Percentiles rank a stretch among this genome's conserved stretches.
Evolutionary conservation across 2,888 invertebrate species (phyloP).

Genomic region (Scaptomyza reducta): DNA sequence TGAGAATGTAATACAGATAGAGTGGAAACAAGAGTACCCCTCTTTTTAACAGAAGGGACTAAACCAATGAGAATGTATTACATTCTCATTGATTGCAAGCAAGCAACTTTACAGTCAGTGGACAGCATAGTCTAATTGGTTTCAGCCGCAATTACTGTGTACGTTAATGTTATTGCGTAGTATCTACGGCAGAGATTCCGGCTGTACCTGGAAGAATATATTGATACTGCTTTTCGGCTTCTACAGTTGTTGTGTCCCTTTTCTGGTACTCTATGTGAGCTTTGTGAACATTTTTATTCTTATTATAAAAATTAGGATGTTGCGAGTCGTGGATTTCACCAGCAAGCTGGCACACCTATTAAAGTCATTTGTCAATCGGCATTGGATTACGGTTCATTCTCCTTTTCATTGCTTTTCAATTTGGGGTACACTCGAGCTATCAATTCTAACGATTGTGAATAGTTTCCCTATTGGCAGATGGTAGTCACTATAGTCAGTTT

Average conservation of each 20-base stretch:
- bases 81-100: no score
- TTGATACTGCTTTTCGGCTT: conserved; percentile 23
- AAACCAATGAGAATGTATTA: no score
- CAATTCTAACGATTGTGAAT: conserved; percentile 27
- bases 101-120: no score
- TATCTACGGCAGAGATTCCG: neutral
- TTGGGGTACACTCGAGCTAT: conserved; percentile 66
- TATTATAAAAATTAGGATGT: conserved; percentile 20
- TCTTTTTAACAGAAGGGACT: no score
- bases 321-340: conserved; percentile 63
- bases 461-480: conserved; percentile 64
- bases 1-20: no score
- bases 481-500: conserved; percentile 72
- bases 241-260: conserved; percentile 39
- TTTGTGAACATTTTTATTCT: conserved; percentile 50
- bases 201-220: neutral
- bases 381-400: no score
- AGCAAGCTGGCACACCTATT: conserved; percentile 48
- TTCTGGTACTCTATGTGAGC: conserved; percentile 37
- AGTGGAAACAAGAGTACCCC: no score
- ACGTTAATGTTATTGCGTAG: conserved; percentile 48
- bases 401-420: conserved; percentile 67
- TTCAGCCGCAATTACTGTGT: conserved; percentile 31
- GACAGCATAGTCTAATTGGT: neutral
- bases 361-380: no score